Conservation (phyloP, 1,140 invertebrate genomes). For the Dinoponera quadriceps region DNA sequence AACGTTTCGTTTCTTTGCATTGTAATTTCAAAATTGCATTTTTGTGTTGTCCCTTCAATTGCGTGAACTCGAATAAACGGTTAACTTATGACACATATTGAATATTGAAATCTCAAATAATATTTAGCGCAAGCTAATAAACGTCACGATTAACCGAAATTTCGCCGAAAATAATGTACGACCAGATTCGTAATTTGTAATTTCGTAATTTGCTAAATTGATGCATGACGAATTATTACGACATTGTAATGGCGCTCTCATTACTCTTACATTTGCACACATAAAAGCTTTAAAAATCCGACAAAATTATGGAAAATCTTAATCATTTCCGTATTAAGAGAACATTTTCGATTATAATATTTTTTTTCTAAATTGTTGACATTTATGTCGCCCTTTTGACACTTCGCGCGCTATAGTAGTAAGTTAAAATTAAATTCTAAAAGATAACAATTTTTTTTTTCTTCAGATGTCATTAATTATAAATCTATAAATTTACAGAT, state of each 20-base stretch:
- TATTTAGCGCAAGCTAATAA: neutral
- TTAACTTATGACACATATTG: neutral
- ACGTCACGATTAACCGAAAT: neutral
- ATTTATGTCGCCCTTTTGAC: neutral
- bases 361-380: constrained; percentile 1
- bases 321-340: neutral
- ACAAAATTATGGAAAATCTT: neutral
- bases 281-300: neutral
- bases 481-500: neutral
- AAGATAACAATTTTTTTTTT: neutral
- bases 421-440: neutral
- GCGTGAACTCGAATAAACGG: neutral
- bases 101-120: neutral
- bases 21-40: neutral
- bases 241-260: neutral
- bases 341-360: neutral
- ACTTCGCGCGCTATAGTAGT: no score
- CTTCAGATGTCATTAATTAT: neutral
- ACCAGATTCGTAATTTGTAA: neutral
- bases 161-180: constrained; percentile 2
- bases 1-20: no score
- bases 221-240: neutral
- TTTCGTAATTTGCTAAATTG: neutral
- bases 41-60: neutral
- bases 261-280: neutral